phyloP scores from a whole-genome alignment of 35 echinoderm and acorn worm species.

The Lytechinus variegatus region DNA sequence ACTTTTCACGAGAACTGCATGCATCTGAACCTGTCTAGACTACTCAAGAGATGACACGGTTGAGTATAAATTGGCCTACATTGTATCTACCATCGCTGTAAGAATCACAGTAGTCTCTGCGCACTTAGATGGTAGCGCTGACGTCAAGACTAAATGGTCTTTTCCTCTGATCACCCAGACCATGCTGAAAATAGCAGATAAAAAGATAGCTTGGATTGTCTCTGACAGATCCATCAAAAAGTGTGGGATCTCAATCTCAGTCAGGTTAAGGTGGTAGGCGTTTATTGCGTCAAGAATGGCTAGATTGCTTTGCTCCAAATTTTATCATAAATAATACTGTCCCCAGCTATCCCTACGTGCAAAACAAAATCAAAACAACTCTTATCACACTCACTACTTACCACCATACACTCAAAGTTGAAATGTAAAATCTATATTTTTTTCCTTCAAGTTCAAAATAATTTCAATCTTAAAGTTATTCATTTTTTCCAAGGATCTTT shows the following conservation, averaged over 20 bases:
- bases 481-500: too few species aligned
- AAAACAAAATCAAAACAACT: neutral
- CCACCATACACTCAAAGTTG: too few species aligned
- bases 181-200: conserved; percentile 31
- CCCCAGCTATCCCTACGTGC: neutral
- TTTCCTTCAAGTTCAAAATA: too few species aligned
- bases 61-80: too few species aligned
- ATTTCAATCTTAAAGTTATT: too few species aligned
- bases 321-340: neutral
- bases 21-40: neutral
- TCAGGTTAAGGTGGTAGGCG: neutral
- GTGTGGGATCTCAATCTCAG: neutral
- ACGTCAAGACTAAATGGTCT: conserved; percentile 41
- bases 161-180: conserved; percentile 46
- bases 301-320: neutral
- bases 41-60: neutral
- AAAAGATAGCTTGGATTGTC: conserved; percentile 10
- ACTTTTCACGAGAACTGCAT: neutral
- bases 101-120: neutral
- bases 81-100: neutral
- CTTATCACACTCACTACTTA: neutral
- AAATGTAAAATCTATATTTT: too few species aligned
- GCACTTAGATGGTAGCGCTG: neutral
- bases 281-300: conserved; percentile 10
- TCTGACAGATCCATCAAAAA: neutral